Percentiles rank a stretch among this genome's conserved stretches.
phyloP scores from a whole-genome alignment of 2,113 vertebrate genomes.

The Vidua chalybeata region DNA sequence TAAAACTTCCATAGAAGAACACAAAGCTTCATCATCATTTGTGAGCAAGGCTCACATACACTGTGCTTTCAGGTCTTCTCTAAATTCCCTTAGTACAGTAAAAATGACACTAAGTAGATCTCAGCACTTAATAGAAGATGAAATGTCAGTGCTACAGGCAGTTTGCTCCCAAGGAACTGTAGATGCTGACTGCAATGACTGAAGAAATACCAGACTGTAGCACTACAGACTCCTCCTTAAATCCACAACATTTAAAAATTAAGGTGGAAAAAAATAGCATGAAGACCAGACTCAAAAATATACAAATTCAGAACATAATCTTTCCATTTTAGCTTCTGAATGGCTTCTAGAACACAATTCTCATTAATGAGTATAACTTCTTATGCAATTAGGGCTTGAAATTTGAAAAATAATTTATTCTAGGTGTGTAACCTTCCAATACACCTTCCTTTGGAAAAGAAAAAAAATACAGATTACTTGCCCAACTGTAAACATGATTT shows the following conservation, averaged over 20 bases:
- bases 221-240: background rate
- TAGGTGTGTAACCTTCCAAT: background rate
- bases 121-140: background rate
- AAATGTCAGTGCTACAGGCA: background rate
- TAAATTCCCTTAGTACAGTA: background rate
- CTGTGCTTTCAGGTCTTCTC: background rate
- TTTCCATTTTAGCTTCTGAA: background rate
- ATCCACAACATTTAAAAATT: background rate
- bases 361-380: background rate
- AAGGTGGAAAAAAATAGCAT: background rate
- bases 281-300: background rate
- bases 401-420: background rate
- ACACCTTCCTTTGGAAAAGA: background rate
- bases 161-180: background rate
- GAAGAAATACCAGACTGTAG: background rate
- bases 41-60: background rate
- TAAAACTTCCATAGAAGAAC: background rate
- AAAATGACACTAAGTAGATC: background rate
- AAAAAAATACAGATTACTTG: background rate
- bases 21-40: background rate
- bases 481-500: background rate
- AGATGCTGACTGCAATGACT: background rate
- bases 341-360: background rate
- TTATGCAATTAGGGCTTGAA: background rate
- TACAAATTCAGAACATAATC: background rate